These are phyloP conservation scores for Euthynnus affinis DNA, from an alignment of 2,797 vertebrate species.

Conservation along the genomic window DNA sequence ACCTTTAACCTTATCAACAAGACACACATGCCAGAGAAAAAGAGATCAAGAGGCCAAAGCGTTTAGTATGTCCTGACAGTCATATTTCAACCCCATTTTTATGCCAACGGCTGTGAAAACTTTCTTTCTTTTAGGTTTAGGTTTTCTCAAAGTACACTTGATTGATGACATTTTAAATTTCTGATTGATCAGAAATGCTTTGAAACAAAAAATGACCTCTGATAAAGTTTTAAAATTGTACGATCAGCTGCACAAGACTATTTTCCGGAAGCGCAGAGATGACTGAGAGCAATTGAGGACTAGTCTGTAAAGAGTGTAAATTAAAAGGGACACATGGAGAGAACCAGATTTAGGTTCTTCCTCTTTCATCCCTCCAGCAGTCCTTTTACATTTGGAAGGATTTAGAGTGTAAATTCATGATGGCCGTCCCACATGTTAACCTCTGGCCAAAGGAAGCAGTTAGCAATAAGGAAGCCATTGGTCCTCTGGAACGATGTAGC, in stretches of 20 bases:
- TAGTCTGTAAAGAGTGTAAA: conserved; percentile 24
- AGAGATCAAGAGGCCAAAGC: conserved; percentile 51
- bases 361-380: conserved; percentile 37
- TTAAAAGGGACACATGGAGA: conserved; percentile 55
- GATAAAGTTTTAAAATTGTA: neutral
- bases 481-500: conserved; percentile 38
- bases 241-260: neutral
- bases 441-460: conserved; percentile 69
- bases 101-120: conserved; percentile 32
- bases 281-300: conserved; percentile 5
- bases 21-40: conserved; percentile 60
- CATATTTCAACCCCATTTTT: conserved; percentile 54
- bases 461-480: conserved; percentile 43
- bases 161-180: neutral
- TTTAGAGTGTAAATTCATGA: conserved; percentile 51
- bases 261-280: neutral
- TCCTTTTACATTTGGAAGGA: conserved; percentile 65
- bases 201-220: neutral
- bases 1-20: conserved; percentile 76
- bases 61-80: conserved; percentile 35
- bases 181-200: neutral
- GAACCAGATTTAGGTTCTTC: conserved; percentile 44
- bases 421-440: conserved; percentile 57
- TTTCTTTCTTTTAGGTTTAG: neutral
- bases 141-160: neutral